Evolutionary conservation across 1,140 invertebrate genomes (phyloP).

Genomic region (Aphelenchoides avenae): DNA sequence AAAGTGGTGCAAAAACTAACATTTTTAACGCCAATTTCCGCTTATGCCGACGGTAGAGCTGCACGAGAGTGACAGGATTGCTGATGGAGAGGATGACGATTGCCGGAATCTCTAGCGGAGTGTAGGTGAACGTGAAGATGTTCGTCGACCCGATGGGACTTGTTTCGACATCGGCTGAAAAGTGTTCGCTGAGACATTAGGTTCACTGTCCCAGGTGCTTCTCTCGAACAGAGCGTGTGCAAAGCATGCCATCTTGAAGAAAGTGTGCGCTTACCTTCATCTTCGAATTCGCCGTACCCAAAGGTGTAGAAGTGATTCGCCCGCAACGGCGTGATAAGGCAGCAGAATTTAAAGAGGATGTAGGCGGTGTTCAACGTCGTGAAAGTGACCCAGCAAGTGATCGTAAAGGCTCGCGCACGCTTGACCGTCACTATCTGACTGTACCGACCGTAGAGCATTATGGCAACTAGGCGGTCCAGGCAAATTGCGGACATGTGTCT

Average conservation of each 20-base stretch:
- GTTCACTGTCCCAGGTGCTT: conserved; percentile 8
- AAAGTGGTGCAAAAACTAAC: conserved; percentile 39
- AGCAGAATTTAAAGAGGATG: conserved; percentile 51
- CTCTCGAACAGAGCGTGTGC: conserved; percentile 10
- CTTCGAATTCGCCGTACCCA: conserved; percentile 54
- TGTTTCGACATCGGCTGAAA: too few species aligned
- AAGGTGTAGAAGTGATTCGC: conserved; percentile 55
- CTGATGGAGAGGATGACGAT: conserved; percentile 49
- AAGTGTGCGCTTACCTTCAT: conserved; percentile 39
- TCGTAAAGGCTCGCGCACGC: conserved; percentile 35
- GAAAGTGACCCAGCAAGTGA: conserved; percentile 50
- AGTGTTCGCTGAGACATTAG: too few species aligned
- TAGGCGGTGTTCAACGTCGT: conserved; percentile 42
- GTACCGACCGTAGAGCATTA: conserved; percentile 52
- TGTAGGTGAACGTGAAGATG: conserved; percentile 53
- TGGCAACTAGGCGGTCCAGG: conserved; percentile 54
- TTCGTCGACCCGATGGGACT: conserved; percentile 26
- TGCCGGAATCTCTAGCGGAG: conserved; percentile 53
- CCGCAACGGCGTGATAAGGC: conserved; percentile 48
- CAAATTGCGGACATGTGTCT: conserved; percentile 59
- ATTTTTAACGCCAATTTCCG: conserved; percentile 56
- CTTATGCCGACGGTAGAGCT: conserved; percentile 55
- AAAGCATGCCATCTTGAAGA: conserved; percentile 4
- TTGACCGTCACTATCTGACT: conserved; percentile 49
- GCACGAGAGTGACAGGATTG: conserved; percentile 57